Evolutionary conservation across 1,140 invertebrate genomes (phyloP).

Genomic region (Halictus rubicundus): DNA sequence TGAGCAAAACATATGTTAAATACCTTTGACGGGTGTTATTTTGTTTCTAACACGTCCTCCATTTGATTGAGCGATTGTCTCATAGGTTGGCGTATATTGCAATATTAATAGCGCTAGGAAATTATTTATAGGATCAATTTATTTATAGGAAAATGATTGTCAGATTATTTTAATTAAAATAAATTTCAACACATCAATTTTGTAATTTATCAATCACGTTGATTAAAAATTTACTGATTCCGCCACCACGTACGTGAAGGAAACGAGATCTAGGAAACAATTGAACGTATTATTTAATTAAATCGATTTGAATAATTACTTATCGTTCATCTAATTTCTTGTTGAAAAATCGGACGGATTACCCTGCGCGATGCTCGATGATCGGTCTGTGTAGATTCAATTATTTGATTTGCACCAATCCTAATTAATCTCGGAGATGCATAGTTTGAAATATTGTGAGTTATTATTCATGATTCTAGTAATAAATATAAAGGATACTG

Average conservation of each 20-base stretch:
- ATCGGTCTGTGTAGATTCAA: slow-evolving; percentile 52
- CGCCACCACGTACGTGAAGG: neutral
- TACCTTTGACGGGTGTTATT: slow-evolving; percentile 44
- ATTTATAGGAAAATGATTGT: slow-evolving; percentile 59
- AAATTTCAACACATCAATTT: slow-evolving; percentile 8
- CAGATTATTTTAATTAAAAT: slow-evolving; percentile 37
- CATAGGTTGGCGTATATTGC: slow-evolving; percentile 63
- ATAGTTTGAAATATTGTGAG: slow-evolving; percentile 73
- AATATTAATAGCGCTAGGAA: slow-evolving; percentile 70
- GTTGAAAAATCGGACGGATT: slow-evolving; percentile 49
- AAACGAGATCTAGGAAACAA: slow-evolving; percentile 1
- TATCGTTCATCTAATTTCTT: slow-evolving; percentile 24
- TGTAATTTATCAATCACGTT: slow-evolving; percentile 29
- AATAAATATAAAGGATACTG: slow-evolving; percentile 65
- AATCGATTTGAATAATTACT: slow-evolving; percentile 17
- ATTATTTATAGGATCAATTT: slow-evolving; percentile 66
- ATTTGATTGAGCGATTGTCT: slow-evolving; percentile 25
- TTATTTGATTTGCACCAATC: slow-evolving; percentile 65
- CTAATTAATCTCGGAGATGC: slow-evolving; percentile 67
- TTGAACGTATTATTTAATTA: slow-evolving; percentile 30
- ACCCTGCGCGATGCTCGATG: slow-evolving; percentile 59
- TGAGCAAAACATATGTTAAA: slow-evolving; percentile 49
- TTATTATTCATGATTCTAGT: slow-evolving; percentile 69
- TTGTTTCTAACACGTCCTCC: slow-evolving; percentile 54
- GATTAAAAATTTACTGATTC: slow-evolving; percentile 4